Evolutionary conservation across 2,113 vertebrate species (phyloP).

Genomic region (Sphyrna mokarran): DNA sequence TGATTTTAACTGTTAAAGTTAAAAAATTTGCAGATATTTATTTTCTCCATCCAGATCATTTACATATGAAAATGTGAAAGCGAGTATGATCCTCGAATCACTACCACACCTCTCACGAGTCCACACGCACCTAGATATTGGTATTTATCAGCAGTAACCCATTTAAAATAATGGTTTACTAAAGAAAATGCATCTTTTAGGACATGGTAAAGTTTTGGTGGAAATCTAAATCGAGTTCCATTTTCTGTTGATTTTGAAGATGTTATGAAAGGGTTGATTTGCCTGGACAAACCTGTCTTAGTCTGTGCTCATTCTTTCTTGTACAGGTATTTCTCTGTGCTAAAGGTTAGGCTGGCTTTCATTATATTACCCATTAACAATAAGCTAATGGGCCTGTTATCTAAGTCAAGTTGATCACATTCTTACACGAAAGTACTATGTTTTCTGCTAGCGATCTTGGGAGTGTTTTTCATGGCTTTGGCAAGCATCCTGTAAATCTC

Average conservation of each 20-base stretch:
- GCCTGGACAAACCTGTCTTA: not conserved
- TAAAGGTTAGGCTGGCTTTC: not conserved
- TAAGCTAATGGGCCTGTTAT: not conserved
- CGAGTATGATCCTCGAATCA: not conserved
- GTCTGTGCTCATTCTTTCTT: not conserved
- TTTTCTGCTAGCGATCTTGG: not conserved
- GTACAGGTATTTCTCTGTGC: not conserved
- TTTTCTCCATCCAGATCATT: not conserved
- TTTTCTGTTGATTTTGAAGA: not conserved
- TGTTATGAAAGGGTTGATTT: not conserved
- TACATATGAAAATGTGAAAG: not conserved
- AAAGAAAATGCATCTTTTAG: not conserved
- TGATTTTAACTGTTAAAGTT: not conserved
- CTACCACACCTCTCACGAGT: not conserved
- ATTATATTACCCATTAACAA: not conserved
- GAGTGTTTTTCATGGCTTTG: not conserved
- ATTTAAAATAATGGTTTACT: slow-evolving; percentile 6
- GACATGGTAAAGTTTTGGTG: not conserved
- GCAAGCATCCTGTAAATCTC: not conserved
- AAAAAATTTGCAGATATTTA: not conserved
- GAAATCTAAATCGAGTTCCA: not conserved
- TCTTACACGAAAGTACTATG: not conserved
- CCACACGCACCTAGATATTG: not conserved
- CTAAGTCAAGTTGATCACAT: not conserved
- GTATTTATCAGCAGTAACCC: not conserved